phyloP scores from a whole-genome alignment of 2,888 invertebrate species.

The Venusia cambrica region DNA sequence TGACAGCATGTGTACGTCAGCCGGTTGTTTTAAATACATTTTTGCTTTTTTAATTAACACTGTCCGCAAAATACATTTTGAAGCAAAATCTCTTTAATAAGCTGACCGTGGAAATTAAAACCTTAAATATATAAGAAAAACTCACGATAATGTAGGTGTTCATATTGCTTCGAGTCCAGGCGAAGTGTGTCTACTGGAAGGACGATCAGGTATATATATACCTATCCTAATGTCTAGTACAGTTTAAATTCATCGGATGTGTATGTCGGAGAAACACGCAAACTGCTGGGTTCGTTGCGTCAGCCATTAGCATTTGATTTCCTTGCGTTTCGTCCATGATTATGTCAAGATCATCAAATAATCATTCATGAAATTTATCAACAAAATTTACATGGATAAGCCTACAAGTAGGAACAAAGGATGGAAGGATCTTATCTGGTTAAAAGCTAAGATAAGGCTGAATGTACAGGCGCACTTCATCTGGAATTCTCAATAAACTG shows the following conservation, averaged over 20 bases:
- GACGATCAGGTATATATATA: conserved; percentile 26
- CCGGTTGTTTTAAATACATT: too few species aligned
- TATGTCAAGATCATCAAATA: background rate
- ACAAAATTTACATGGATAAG: background rate
- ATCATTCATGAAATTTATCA: background rate
- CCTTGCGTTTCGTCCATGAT: conserved; percentile 10
- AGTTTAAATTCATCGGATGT: conserved; percentile 23
- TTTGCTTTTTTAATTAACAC: too few species aligned
- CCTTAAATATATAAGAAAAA: conserved; percentile 23
- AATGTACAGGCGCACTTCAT: too few species aligned
- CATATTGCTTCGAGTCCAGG: conserved; percentile 57
- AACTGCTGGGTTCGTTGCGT: conserved; percentile 23
- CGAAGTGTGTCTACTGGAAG: conserved; percentile 50
- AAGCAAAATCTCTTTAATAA: too few species aligned
- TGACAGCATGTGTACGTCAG: too few species aligned
- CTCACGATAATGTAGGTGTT: conserved; percentile 67
- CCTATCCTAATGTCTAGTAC: conserved; percentile 17
- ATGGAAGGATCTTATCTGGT: too few species aligned
- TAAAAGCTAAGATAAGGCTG: too few species aligned
- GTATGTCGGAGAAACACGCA: conserved; percentile 12
- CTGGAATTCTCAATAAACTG: too few species aligned
- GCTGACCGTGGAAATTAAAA: too few species aligned
- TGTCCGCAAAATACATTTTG: too few species aligned
- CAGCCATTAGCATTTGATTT: conserved; percentile 26
- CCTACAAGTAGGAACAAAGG: too few species aligned